Evolutionary conservation across 2,113 vertebrate genomes (phyloP), one percentile per base, ranked within the genome.

Genomic region (Microtus ochrogaster): DNA sequence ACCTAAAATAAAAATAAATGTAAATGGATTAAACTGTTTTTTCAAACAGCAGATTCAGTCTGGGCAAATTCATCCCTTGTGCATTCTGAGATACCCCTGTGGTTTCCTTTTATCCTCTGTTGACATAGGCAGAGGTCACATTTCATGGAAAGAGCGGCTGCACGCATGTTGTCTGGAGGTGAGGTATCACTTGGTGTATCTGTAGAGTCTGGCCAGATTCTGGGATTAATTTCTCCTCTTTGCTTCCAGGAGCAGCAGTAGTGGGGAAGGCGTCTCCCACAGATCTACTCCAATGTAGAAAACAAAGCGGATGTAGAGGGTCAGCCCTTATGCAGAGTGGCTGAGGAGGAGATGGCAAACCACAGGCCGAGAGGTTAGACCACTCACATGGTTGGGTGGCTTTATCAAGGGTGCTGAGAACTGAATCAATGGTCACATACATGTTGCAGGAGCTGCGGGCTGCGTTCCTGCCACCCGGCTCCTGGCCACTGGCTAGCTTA

Each of bases 21-120:
- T 91, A 91, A 97, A 68, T 76, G 30, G 83, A 70, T 90, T 41
- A 89, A 93, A 63, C 28, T 93, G 13, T 68, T 36, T 79, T 68
- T 49, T 91, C 81, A 86, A 84, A 28, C 8, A 63, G 39, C n/a
- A 86, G 44, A 36, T 12, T 55, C 30, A 58, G 58, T n/a, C 19
- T 28, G 11, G 58, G 47, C 8, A 49, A 47, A 39, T 26, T 47
- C 41, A 19, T 81, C 49, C 28, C 61, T 81, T 17, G 6, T 2
- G 4, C 63, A 24, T 39, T 70, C 58, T 61, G 81, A 70, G n/a
- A 66, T 36, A 94, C 4, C 0, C 65, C 10, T 19, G 7, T 83
- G 49, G 39, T 85, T 30, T 61, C 6, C 5, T 52, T 8, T 65
- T 63, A 30, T 55, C 5, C 21, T 47, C n/a, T 10, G 0, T 52